phyloP scores from a whole-genome alignment of 2,797 vertebrate genomes.

The Hemibagrus guttatus region DNA sequence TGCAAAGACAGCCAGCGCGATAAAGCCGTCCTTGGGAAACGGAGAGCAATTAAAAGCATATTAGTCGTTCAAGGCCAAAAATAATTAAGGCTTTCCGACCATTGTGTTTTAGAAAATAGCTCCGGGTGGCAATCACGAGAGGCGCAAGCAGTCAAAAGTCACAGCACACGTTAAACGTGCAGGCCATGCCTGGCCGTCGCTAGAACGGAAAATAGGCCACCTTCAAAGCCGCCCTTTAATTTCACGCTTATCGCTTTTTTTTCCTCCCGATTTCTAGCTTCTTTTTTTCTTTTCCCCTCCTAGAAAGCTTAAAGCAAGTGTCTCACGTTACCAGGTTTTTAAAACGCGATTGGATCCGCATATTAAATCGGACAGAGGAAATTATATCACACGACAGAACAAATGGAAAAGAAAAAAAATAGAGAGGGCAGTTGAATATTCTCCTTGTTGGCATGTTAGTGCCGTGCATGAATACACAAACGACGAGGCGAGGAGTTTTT shows the following conservation, averaged over 20 bases:
- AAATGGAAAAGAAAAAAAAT: conserved; percentile 26
- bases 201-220: conserved; percentile 47
- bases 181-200: conserved; percentile 23
- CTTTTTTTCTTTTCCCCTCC: not conserved
- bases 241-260: conserved; percentile 45
- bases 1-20: conserved; percentile 57
- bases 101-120: conserved; percentile 69
- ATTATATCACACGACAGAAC: conserved; percentile 46
- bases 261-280: conserved; percentile 40
- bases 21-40: conserved; percentile 63
- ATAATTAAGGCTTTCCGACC: conserved; percentile 68
- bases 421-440: not conserved
- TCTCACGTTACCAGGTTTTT: conserved; percentile 46
- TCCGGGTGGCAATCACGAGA: conserved; percentile 60
- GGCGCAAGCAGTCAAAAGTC: conserved; percentile 47
- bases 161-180: conserved; percentile 45
- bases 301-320: conserved; percentile 38
- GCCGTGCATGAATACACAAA: not conserved
- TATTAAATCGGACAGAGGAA: conserved; percentile 55
- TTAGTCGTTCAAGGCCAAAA: conserved; percentile 70
- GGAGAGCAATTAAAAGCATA: conserved; percentile 72
- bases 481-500: not conserved
- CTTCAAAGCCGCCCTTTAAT: conserved; percentile 56
- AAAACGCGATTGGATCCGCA: conserved; percentile 57
- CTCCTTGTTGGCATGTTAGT: conserved; percentile 13